Base-by-base conservation (phyloP, 1,140 invertebrate species). In the Ptiloglossa arizonensis region DNA sequence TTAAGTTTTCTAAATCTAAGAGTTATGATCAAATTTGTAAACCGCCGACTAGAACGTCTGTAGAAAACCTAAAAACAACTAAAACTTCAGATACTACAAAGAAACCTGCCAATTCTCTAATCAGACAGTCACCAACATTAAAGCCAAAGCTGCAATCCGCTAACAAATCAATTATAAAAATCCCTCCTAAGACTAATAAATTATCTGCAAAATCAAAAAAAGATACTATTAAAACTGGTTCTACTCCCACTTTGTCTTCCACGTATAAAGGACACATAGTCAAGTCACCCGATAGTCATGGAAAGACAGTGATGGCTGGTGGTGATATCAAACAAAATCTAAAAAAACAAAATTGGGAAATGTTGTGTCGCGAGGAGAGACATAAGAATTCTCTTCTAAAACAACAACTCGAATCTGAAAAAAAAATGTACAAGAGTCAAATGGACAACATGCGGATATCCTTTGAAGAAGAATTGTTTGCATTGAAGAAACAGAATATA, bases 401-500 rank as follows among this genome's bases (percentile, higher is more conserved):
- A 22, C 84, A 89, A 29, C 90, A 92, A 59, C 70, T 93, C 1
- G 90, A 93, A 29, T 76, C 90, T 0, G 91, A 92, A 74, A 87
- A 83, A 8, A 89, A 90, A 44, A 70, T 87, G 9, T 92, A 92
- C 67, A 93, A 91, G 35, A 83, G 73, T 6, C 90, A 91, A 73
- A 91, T 93, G 8, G 89, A 91, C 63, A 88, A 85, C 9, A 90
- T 91, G 85, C 85, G 89, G 38, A 69, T 86, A 11, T 86, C 89
- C 0, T 91, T 92, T n/a, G 92, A 93, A 54, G 88, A 91, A 64
- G 91, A 93, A 74, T 52, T 92, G 9, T 92, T 92, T 71, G 69
- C 87, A 1, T 38, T 92, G 0, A 93, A 91, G 50, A 93, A 91
- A 19, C 91, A 92, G 44, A 93, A 92, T 60, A 92, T 93, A 11